These are phyloP conservation scores for Phortica okadai DNA, from an alignment of 2,888 invertebrate species.

Conservation along the genomic window DNA sequence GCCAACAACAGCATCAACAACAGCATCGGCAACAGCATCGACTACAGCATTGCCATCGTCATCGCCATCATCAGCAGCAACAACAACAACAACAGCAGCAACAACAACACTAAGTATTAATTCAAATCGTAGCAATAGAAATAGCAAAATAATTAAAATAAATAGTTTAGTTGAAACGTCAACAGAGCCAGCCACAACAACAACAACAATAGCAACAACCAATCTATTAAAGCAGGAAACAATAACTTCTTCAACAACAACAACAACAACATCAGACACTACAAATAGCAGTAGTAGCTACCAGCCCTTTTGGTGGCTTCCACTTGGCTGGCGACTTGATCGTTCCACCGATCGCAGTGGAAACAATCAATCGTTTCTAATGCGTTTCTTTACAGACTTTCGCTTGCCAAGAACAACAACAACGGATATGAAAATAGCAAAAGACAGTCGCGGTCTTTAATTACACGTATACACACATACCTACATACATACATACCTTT, in stretches of 20 bases:
- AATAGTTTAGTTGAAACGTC: conserved; percentile 48
- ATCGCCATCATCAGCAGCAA: conserved; percentile 42
- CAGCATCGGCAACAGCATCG: conserved; percentile 32
- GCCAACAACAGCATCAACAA: conserved; percentile 44
- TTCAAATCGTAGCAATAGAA: conserved; percentile 65
- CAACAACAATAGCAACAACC: conserved; percentile 39
- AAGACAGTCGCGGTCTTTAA: conserved; percentile 20
- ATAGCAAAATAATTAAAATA: conserved; percentile 70
- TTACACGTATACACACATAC: conserved; percentile 21
- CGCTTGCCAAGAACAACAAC: conserved; percentile 32
- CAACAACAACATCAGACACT: conserved; percentile 38
- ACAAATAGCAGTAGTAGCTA: conserved; percentile 40
- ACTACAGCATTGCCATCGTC: neutral
- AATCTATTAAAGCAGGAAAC: conserved; percentile 23
- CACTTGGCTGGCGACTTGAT: conserved; percentile 71
- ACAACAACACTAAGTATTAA: conserved; percentile 61
- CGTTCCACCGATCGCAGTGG: conserved; percentile 56
- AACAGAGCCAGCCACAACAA: conserved; percentile 37
- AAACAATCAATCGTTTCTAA: conserved; percentile 66
- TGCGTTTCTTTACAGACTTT: conserved; percentile 69
- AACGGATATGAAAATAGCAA: conserved; percentile 26
- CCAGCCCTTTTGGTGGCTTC: conserved; percentile 75
- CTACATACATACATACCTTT: conserved; percentile 23
- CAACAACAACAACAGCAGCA: conserved; percentile 40
- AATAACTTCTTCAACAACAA: conserved; percentile 43